Evolutionary conservation across 1,140 invertebrate species (phyloP).

Genomic region (Gonioctena quinquepunctata): DNA sequence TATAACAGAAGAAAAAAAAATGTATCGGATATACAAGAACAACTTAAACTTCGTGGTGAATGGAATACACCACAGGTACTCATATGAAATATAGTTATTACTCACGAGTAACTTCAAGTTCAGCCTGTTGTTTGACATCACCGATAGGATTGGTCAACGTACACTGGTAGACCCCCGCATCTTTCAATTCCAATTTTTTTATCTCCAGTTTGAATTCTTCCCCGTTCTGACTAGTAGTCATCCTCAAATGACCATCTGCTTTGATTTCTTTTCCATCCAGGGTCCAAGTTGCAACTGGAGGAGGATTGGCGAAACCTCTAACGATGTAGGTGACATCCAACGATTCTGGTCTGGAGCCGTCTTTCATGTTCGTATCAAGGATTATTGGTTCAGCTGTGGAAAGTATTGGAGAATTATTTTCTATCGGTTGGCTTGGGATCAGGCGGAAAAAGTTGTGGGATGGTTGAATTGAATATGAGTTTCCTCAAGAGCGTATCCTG

Average conservation of each 20-base stretch:
- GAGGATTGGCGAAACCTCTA: conserved; percentile 71
- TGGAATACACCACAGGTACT: too few relatives aligned
- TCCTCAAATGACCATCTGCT: conserved; percentile 40
- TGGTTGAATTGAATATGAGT: too few relatives aligned
- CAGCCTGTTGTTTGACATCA: conserved; percentile 69
- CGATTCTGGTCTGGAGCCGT: conserved; percentile 75
- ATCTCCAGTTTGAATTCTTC: conserved; percentile 75
- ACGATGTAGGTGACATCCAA: conserved; percentile 74
- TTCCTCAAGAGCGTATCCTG: too few relatives aligned
- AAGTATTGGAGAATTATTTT: too few relatives aligned
- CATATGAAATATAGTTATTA: too few relatives aligned
- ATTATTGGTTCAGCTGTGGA: conserved; percentile 74
- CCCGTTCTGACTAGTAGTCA: conserved; percentile 69
- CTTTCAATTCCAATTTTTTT: conserved; percentile 67
- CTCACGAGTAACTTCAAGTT: conserved; percentile 73
- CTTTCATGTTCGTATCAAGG: conserved; percentile 71
- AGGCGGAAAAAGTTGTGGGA: too few relatives aligned
- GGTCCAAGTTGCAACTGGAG: conserved; percentile 78
- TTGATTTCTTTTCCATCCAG: conserved; percentile 63
- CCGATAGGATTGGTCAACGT: conserved; percentile 77
- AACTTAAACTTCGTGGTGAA: too few relatives aligned
- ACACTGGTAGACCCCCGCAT: conserved; percentile 79
- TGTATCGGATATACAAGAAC: too few relatives aligned
- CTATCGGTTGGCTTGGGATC: too few relatives aligned
- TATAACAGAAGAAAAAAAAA: conserved; percentile 46